These are phyloP conservation scores for Tylochromis polylepis DNA, from an alignment of 2,113 vertebrate genomes.

Conservation along the genomic window DNA sequence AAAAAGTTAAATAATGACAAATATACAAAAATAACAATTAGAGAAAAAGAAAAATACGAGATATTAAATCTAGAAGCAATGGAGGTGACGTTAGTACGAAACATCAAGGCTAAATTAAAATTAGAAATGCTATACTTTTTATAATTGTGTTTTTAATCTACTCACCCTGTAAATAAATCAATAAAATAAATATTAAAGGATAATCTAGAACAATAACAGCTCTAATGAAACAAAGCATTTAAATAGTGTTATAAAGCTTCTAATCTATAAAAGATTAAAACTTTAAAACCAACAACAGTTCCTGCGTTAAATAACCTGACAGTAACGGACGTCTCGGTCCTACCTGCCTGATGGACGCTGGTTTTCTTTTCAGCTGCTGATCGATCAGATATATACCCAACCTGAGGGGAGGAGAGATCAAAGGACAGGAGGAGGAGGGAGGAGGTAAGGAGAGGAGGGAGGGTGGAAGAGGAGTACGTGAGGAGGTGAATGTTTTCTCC, in stretches of 20 bases:
- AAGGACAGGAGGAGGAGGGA: neutral
- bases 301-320: neutral
- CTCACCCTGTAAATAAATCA: neutral
- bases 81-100: neutral
- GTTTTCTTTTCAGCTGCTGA: neutral
- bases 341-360: constrained; percentile 17
- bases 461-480: neutral
- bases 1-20: neutral
- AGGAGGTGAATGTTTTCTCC: neutral
- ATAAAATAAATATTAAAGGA: neutral
- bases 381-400: neutral
- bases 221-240: neutral
- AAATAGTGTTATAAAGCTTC: neutral
- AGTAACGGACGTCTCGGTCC: neutral
- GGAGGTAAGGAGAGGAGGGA: neutral
- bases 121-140: neutral
- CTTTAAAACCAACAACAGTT: neutral
- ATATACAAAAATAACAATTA: neutral
- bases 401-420: neutral
- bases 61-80: neutral
- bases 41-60: neutral
- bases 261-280: neutral
- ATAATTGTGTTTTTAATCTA: neutral
- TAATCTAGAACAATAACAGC: neutral
- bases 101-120: neutral